Percentiles rank a stretch among this genome's conserved stretches.
Evolutionary conservation across 1,140 invertebrate genomes (phyloP).

Genomic region (Tribolium castaneum): DNA sequence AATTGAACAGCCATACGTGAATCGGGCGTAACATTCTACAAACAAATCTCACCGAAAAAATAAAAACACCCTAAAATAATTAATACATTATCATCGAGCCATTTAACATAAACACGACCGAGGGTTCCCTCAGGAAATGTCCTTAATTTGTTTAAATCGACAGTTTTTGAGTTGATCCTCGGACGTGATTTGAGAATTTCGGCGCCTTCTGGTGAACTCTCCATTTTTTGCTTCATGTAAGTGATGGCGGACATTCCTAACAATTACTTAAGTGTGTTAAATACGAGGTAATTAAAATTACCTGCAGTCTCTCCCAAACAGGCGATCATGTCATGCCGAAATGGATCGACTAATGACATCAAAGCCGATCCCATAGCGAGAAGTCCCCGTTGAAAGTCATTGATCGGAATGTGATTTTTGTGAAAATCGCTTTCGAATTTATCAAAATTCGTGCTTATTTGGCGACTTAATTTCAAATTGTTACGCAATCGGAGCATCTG

Average conservation of each 20-base stretch:
- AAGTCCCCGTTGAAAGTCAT: constrained; percentile 78
- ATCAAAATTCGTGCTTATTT: not conserved
- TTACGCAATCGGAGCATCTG: not conserved
- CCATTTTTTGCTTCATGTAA: constrained; percentile 72
- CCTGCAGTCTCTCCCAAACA: constrained; percentile 93
- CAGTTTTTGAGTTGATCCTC: constrained; percentile 84
- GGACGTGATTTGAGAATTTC: constrained; percentile 84
- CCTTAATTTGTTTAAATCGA: constrained; percentile 81
- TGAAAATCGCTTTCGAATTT: constrained; percentile 66
- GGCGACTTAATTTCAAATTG: not conserved
- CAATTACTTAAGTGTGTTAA: constrained; percentile 23
- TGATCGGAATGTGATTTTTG: constrained; percentile 78
- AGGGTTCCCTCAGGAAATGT: constrained; percentile 82
- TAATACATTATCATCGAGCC: constrained; percentile 82
- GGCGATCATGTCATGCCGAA: constrained; percentile 92
- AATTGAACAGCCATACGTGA: constrained; percentile 89
- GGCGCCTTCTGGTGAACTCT: constrained; percentile 73
- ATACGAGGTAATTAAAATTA: constrained; percentile 32
- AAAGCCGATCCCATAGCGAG: constrained; percentile 84
- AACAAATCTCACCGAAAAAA: constrained; percentile 46
- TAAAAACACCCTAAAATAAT: not conserved
- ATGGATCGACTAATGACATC: constrained; percentile 79
- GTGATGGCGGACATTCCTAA: constrained; percentile 70
- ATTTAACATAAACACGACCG: constrained; percentile 86
- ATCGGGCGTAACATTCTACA: constrained; percentile 92